Base-by-base conservation (phyloP, 2,888 invertebrate genomes). In the Drosophila austrosaltans region DNA sequence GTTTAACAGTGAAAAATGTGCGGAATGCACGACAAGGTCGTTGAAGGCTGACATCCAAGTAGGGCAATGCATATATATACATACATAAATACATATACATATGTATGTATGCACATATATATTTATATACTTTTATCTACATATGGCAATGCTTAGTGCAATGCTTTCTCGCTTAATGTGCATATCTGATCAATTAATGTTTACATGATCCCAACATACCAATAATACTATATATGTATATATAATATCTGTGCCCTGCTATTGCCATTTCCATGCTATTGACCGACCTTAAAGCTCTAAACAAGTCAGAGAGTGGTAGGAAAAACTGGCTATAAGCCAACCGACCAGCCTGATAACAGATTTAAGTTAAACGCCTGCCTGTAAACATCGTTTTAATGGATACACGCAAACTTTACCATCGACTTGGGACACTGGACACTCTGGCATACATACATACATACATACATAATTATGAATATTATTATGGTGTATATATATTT, bases 11-110 rank as follows among this genome's bases (percentile, higher is more conserved):
- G 85, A 87, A 90, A 89, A 88, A 90, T 90, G 87, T 79, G 82
- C 73, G 89, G 84, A 90, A 90, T 90, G 85, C 88, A 80, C 72
- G 74, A 77, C 89, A 90, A 90, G 90, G 90, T 89, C 90, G 89
- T 88, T 71, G 73, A 76, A 74, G 78, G 75, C 72, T 67, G 77
- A 25, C 30, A 58, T 16, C 39, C 64, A 44, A 65, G 54, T 56
- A 63, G 42, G 63, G 40, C 63, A 54, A 30, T 56, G 39, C 16
- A 48, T 16, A n/a, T 16, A 48, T 20, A 48, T 48, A 3, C 36
- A 36, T 36, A 42, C 42, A 16, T 42, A 42, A 6, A 42, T 42
- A 42, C 16, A 3, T 16, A 42, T 42, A 20, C 44, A 28, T 28
- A 28, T 28, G 28, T 28, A 36, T 36, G 4, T 36, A 36, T 36